Evolutionary conservation across 1,140 invertebrate genomes (phyloP).

Genomic region (Bicyclus anynana): DNA sequence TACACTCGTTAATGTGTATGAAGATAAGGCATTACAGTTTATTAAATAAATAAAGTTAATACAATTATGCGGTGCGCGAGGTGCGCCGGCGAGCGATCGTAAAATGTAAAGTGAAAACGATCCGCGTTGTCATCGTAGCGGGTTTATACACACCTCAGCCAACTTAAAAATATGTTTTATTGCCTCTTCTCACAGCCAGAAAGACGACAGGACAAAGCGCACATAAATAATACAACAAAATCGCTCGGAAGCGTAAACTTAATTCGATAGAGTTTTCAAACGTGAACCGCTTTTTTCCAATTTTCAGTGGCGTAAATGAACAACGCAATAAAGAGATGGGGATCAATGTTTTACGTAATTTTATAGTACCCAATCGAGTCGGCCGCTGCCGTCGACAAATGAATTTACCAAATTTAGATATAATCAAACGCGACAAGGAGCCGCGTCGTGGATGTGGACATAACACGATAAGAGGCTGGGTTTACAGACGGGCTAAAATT

Average conservation of each 20-base stretch:
- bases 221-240: slow-evolving; percentile 22
- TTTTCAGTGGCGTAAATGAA: slow-evolving; percentile 27
- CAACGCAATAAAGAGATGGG: slow-evolving; percentile 27
- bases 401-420: slow-evolving; percentile 69
- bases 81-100: slow-evolving; percentile 34
- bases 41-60: slow-evolving; percentile 31
- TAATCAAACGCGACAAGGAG: slow-evolving; percentile 64
- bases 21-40: slow-evolving; percentile 28
- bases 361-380: slow-evolving; percentile 59
- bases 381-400: slow-evolving; percentile 53
- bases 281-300: slow-evolving; percentile 9
- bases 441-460: slow-evolving; percentile 46
- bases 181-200: slow-evolving; percentile 20
- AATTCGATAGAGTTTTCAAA: slow-evolving; percentile 26
- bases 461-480: slow-evolving; percentile 58
- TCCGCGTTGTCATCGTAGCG: slow-evolving; percentile 53
- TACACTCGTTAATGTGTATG: background rate
- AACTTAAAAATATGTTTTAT: slow-evolving; percentile 51
- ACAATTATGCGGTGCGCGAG: slow-evolving; percentile 29
- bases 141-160: slow-evolving; percentile 42
- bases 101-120: slow-evolving; percentile 54
- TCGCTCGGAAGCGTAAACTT: slow-evolving; percentile 7
- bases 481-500: slow-evolving; percentile 55
- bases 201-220: slow-evolving; percentile 18
- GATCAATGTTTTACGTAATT: slow-evolving; percentile 64